These are phyloP conservation scores for Centruroides vittatus DNA, from an alignment of 1,140 invertebrate species.

Conservation along the genomic window DNA sequence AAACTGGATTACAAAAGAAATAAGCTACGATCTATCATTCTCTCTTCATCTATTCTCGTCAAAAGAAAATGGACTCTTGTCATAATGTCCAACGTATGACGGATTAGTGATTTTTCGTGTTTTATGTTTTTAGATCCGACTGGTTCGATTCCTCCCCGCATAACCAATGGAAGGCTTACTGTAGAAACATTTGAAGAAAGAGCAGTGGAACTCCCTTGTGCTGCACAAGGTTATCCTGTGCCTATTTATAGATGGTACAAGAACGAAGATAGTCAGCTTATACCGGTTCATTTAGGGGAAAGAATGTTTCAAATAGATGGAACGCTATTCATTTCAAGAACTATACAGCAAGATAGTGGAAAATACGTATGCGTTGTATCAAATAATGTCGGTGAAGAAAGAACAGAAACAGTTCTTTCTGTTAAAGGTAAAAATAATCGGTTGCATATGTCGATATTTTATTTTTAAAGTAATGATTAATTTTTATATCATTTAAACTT, in stretches of 20 bases:
- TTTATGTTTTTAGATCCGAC: conserved; percentile 36
- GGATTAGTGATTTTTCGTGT: conserved; percentile 21
- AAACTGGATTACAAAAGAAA: too few species aligned
- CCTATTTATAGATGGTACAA: conserved; percentile 18
- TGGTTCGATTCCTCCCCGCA: conserved; percentile 21
- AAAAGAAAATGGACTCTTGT: too few species aligned
- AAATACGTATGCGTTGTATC: conserved; percentile 23
- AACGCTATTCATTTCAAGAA: conserved; percentile 15
- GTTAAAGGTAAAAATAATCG: conserved; percentile 17
- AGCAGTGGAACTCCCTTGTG: conserved; percentile 28
- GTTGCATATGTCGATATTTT: too few species aligned
- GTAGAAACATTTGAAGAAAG: conserved; percentile 21
- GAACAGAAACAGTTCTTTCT: conserved; percentile 19
- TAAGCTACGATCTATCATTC: too few species aligned
- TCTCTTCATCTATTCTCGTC: too few species aligned
- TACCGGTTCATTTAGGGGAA: conserved; percentile 5
- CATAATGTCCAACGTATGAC: too few species aligned
- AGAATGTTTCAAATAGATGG: conserved; percentile 15
- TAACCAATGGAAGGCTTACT: conserved; percentile 10
- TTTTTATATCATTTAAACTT: too few species aligned
- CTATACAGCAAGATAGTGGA: conserved; percentile 16
- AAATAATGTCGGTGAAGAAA: conserved; percentile 23
- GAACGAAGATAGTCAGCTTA: conserved; percentile 6
- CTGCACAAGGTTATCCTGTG: conserved; percentile 24
- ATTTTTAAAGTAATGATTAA: too few species aligned